Evolutionary conservation across 1,140 invertebrate species (phyloP).

Genomic region (Drosophila mayri): DNA sequence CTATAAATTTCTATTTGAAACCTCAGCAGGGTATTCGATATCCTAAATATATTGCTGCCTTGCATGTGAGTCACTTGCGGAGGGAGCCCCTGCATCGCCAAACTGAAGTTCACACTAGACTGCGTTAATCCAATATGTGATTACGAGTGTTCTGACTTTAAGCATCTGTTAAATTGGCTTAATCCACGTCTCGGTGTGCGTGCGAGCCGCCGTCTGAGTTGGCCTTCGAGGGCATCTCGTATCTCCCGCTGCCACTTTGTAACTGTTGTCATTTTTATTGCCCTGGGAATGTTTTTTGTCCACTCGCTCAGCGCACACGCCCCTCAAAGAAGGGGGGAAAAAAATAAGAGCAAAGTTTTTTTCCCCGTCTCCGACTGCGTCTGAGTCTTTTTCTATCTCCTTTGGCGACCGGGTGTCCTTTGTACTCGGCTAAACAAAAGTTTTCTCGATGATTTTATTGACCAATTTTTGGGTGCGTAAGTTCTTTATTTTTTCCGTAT

Average conservation of each 20-base stretch:
- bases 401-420: conserved; percentile 69
- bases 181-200: conserved; percentile 36
- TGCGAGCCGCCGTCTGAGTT: conserved; percentile 43
- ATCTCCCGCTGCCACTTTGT: conserved; percentile 78
- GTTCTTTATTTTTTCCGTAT: conserved; percentile 48
- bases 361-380: conserved; percentile 17
- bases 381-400: conserved; percentile 13
- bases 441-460: conserved; percentile 83
- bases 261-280: conserved; percentile 84
- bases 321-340: conserved; percentile 38
- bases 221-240: conserved; percentile 59
- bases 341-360: conserved; percentile 31
- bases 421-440: conserved; percentile 70
- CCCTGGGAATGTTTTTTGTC: conserved; percentile 81
- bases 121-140: conserved; percentile 73
- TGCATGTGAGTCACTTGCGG: conserved; percentile 43
- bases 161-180: conserved; percentile 52
- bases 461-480: conserved; percentile 82
- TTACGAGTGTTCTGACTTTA: conserved; percentile 67
- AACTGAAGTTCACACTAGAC: conserved; percentile 56
- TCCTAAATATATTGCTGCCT: neutral
- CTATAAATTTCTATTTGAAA: neutral
- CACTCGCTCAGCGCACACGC: conserved; percentile 66
- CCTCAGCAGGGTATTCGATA: conserved; percentile 20
- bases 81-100: conserved; percentile 10